Conservation (phyloP, 2,113 vertebrate species). For the Ardeotis arabs region DNA sequence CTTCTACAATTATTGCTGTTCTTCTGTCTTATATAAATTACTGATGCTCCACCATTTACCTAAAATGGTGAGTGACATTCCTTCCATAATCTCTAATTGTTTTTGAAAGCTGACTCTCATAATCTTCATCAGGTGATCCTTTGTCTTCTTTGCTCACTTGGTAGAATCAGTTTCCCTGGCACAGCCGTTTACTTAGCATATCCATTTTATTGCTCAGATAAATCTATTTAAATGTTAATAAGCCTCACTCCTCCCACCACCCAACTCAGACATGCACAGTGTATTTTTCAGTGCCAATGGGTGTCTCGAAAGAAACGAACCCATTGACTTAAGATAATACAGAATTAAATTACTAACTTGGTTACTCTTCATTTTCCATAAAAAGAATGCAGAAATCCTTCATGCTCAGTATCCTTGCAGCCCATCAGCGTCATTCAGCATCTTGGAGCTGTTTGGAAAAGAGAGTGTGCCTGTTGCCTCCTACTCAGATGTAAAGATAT, state of each 20-base stretch:
- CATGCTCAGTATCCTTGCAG: not conserved
- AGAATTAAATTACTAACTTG: not conserved
- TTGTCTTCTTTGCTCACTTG: not conserved
- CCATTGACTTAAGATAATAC: not conserved
- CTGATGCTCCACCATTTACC: not conserved
- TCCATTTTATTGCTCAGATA: not conserved
- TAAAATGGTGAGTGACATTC: not conserved
- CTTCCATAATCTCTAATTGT: not conserved
- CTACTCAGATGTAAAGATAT: not conserved
- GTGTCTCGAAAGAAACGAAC: slow-evolving; percentile 4
- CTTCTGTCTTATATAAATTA: not conserved
- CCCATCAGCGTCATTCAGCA: not conserved
- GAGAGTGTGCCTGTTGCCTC: not conserved
- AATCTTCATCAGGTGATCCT: slow-evolving; percentile 7
- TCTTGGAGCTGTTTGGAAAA: not conserved
- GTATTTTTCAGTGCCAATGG: not conserved
- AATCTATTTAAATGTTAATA: slow-evolving; percentile 36
- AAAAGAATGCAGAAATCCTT: slow-evolving; percentile 1
- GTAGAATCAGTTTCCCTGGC: not conserved
- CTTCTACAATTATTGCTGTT: not conserved
- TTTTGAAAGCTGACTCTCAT: not conserved
- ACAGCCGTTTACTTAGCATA: slow-evolving; percentile 15
- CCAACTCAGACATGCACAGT: not conserved
- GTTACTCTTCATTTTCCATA: not conserved
- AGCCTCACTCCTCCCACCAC: not conserved